A percentile compares a stretch with the other conserved stretches of the same genome.
Evolutionary conservation across 2,888 invertebrate species (phyloP).

Genomic region (Orchestes rusci): DNA sequence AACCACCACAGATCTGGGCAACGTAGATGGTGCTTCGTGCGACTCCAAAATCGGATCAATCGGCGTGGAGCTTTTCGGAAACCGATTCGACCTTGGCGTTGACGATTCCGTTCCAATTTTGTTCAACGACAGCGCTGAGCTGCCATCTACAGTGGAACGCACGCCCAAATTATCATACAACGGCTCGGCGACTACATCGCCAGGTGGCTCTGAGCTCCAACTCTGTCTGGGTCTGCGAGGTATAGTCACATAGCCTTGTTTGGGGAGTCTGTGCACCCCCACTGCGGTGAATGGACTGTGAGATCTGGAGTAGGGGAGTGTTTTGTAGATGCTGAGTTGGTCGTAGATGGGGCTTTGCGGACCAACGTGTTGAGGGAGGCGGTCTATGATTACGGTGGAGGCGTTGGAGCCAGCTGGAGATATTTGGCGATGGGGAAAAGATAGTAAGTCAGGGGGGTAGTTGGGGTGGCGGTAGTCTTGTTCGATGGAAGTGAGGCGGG

Average conservation of each 20-base stretch:
- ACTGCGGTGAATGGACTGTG: slow-evolving; percentile 69
- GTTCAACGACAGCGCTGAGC: slow-evolving; percentile 69
- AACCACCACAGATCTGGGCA: too few species aligned
- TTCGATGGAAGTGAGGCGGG: slow-evolving; percentile 45
- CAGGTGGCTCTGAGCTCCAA: slow-evolving; percentile 53
- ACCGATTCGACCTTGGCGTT: slow-evolving; percentile 44
- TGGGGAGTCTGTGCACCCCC: slow-evolving; percentile 40
- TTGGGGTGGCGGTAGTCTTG: slow-evolving; percentile 45
- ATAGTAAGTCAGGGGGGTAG: slow-evolving; percentile 75
- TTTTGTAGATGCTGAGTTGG: slow-evolving; percentile 62
- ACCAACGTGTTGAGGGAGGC: slow-evolving; percentile 31
- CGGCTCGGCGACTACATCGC: slow-evolving; percentile 56
- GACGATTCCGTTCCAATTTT: slow-evolving; percentile 50
- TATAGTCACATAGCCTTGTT: slow-evolving; percentile 76
- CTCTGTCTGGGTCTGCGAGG: slow-evolving; percentile 77
- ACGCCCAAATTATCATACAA: slow-evolving; percentile 81
- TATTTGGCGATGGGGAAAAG: slow-evolving; percentile 62
- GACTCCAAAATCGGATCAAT: slow-evolving; percentile 48
- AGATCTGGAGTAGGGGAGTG: slow-evolving; percentile 70
- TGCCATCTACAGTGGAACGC: slow-evolving; percentile 79
- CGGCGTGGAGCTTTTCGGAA: slow-evolving; percentile 38
- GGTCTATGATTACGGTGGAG: slow-evolving; percentile 74
- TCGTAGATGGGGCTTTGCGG: slow-evolving; percentile 61
- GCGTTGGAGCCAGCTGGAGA: slow-evolving; percentile 76
- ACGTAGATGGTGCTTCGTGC: slow-evolving; percentile 44